Evolutionary conservation across 2,113 vertebrate genomes (phyloP).

Genomic region (Axis porcinus): DNA sequence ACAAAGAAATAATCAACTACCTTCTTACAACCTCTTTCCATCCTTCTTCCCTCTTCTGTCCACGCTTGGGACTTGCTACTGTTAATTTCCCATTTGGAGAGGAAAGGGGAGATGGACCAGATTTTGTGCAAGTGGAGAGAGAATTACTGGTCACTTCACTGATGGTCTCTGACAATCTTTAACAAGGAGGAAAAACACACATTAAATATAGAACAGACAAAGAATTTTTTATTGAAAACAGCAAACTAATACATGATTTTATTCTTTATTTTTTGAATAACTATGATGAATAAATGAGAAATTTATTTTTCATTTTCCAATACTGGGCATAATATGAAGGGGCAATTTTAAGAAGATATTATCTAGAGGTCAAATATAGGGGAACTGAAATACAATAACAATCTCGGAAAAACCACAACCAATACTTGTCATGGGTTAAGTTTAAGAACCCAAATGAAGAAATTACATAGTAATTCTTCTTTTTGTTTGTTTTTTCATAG

Average conservation of each 20-base stretch:
- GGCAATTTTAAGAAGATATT: background rate
- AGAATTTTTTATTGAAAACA: conserved; percentile 12
- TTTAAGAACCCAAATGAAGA: conserved; percentile 17
- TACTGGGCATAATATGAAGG: background rate
- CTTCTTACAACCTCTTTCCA: conserved; percentile 99
- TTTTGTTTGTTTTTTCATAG: background rate
- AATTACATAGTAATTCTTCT: conserved; percentile 5
- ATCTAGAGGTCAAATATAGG: background rate
- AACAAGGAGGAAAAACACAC: conserved; percentile 22
- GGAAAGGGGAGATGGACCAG: conserved; percentile 92
- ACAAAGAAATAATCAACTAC: conserved; percentile 72
- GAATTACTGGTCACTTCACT: conserved; percentile 88
- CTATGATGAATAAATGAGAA: background rate
- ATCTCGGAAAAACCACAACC: background rate
- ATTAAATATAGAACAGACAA: conserved; percentile 14
- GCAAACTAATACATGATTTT: background rate
- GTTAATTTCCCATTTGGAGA: conserved; percentile 96
- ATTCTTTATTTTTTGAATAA: background rate
- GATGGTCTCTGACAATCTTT: conserved; percentile 87
- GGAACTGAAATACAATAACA: background rate
- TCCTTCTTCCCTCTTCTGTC: conserved; percentile 98
- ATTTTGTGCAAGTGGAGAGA: conserved; percentile 92
- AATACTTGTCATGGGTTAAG: background rate
- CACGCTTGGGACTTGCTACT: conserved; percentile 97
- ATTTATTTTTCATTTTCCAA: background rate